Base-by-base conservation (phyloP, 1,140 invertebrate species). In the Procambarus clarkii region DNA sequence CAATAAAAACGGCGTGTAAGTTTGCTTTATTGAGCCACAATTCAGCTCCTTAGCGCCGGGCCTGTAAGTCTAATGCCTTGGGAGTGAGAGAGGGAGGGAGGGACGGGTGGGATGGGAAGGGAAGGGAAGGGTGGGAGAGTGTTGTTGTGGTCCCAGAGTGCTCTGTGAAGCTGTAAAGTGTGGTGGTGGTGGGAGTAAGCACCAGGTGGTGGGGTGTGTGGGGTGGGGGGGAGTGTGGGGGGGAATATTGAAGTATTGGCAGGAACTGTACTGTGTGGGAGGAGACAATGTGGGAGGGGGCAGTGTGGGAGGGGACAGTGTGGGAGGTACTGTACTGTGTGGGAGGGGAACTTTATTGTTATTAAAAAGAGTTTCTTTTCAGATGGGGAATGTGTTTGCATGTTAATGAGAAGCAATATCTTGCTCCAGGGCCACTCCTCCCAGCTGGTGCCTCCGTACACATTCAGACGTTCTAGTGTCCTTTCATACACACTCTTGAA, bases 1-100 rank as follows among this genome's bases (percentile, higher is more conserved):
- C 80, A 82, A 82, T 82, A 82, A 82, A 82, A 82, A 82, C n/a
- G 48, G 60, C 80, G 44, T 82, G 80, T 82, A 82, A 82, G 80
- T 82, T 82, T 82, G 50, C 50, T 82, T 82, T 82, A 82, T 82
- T 60, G 80, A 82, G 80, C 80, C 44, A 82, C 80, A 82, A 46
- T 45, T 82, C 80, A 82, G 50, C 24, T 82, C 80, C 80, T 60
- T 58, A 82, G 80, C 80, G 80, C 80, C 54, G 1, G 78, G 24
- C n/a, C 80, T 82, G 50, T 82, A 82, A 54, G 50, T 82, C 80
- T 82, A 60, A 82, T 82, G n/a, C 80, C 60, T 24, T 5, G 50
- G 45, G 54, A n/a, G 60, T 50, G 80, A 82, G 50, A 50, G 44
- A 24, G 80, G 18, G 50, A 58, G 44, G 34, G 21, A 82, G 80